These are phyloP conservation scores for Berghia stephanieae DNA, from an alignment of 1,140 invertebrate genomes.

Conservation along the genomic window DNA sequence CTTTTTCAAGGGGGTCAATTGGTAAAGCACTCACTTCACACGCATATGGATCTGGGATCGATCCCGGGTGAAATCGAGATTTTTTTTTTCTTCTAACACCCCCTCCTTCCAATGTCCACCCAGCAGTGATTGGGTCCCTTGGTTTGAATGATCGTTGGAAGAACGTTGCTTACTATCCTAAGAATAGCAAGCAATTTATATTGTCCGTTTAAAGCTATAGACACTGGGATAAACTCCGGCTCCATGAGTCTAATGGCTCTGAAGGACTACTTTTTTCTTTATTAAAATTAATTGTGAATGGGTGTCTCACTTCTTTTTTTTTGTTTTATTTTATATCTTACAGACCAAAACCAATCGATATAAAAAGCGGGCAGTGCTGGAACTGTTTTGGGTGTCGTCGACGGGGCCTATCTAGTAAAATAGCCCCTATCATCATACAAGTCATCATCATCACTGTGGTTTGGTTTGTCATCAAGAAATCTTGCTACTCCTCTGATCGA, in stretches of 20 bases:
- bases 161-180: too few relatives aligned
- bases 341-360: neutral
- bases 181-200: neutral
- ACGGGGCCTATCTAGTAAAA: neutral
- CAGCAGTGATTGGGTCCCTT: too few relatives aligned
- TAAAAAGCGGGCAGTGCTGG: neutral
- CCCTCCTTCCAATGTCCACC: too few relatives aligned
- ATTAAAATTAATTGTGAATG: too few relatives aligned
- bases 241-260: too few relatives aligned
- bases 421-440: slow-evolving; percentile 8
- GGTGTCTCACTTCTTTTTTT: neutral
- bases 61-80: too few relatives aligned
- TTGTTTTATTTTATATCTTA: neutral
- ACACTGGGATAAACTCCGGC: neutral
- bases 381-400: neutral
- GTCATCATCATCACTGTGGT: neutral
- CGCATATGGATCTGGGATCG: too few relatives aligned
- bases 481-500: neutral
- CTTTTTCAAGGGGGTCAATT: too few relatives aligned
- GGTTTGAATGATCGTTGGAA: too few relatives aligned
- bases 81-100: too few relatives aligned
- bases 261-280: too few relatives aligned
- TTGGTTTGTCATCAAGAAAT: neutral
- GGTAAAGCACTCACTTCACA: too few relatives aligned
- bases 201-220: neutral